Evolutionary conservation across 1,140 invertebrate species (phyloP), one percentile per base, ranked within the genome.

Genomic region (Ips typographus): DNA sequence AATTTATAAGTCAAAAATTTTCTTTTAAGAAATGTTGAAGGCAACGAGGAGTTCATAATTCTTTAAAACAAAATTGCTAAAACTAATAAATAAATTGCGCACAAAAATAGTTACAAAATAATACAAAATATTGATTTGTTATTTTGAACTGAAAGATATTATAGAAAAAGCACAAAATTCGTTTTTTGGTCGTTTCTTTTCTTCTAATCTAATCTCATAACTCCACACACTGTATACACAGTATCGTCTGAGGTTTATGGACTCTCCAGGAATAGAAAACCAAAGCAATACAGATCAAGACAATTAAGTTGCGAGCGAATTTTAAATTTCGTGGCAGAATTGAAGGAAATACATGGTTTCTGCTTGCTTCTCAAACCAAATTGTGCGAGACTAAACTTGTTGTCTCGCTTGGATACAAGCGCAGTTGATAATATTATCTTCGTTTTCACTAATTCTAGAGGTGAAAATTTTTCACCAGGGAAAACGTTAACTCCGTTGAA

Each of bases 221-320:
- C 22, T 22, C 22, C 22, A 22, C 22, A 22, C 22, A n/a, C n/a
- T n/a, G n/a, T n/a, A n/a, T n/a, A n/a, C n/a, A n/a, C n/a, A 57
- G 60, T 37, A 72, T 36, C 1, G 52, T 6, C 59, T 78, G 3
- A 72, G 75, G 22, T 62, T 78, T 36, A 77, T 78, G 40, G 77
- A 78, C 65, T 77, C 75, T 6, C 77, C 77, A 1, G 76, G 77
- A 67, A 75, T 76, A 60, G 76, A 73, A 5, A 76, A 78, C 60
- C 57, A 71, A 3, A 55, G 76, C 40, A 76, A 76, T 4, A 70
- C 75, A 4, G 70, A 69, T 8, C 74, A 77, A 61, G 77, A 78
- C 57, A 70, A 52, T 65, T 70, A 40, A 78, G 77, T 58, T 74
- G 76, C 52, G 76, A 78, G 57, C 72, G 76, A 55, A 74, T 78